These are phyloP conservation scores for Gortyna flavago DNA, from an alignment of 2,888 invertebrate species.

Conservation along the genomic window DNA sequence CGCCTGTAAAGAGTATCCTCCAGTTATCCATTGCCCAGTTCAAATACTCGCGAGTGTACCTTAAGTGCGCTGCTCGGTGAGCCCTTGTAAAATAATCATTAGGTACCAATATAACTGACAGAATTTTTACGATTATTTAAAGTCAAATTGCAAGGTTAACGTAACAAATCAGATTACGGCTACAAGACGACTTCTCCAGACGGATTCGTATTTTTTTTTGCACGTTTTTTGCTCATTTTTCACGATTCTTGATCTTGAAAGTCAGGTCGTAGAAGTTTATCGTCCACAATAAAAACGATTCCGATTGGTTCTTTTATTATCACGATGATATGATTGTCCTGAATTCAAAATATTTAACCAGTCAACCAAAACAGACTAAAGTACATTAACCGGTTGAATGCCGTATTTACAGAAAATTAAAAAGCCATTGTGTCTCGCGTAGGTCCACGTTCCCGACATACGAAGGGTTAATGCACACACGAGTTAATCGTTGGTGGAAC, in stretches of 20 bases:
- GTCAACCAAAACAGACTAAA: not conserved
- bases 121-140: not conserved
- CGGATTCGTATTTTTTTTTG: not conserved
- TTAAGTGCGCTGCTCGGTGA: too few species aligned
- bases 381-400: not conserved
- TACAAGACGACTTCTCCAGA: not conserved
- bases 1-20: too few species aligned
- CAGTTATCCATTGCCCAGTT: too few species aligned
- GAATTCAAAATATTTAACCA: not conserved
- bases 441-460: too few species aligned
- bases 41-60: too few species aligned
- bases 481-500: not conserved
- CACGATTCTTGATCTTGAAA: not conserved
- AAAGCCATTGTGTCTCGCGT: too few species aligned
- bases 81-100: not conserved
- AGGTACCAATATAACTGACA: too few species aligned
- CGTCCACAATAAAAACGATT: not conserved
- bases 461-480: not conserved
- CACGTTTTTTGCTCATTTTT: not conserved
- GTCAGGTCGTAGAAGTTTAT: not conserved
- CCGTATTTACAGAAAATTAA: too few species aligned
- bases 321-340: not conserved
- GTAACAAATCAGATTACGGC: not conserved
- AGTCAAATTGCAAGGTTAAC: not conserved
- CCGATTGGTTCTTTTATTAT: not conserved